These are phyloP conservation scores for Zaprionus camerounensis DNA, from an alignment of 1,140 invertebrate genomes.

Conservation along the genomic window DNA sequence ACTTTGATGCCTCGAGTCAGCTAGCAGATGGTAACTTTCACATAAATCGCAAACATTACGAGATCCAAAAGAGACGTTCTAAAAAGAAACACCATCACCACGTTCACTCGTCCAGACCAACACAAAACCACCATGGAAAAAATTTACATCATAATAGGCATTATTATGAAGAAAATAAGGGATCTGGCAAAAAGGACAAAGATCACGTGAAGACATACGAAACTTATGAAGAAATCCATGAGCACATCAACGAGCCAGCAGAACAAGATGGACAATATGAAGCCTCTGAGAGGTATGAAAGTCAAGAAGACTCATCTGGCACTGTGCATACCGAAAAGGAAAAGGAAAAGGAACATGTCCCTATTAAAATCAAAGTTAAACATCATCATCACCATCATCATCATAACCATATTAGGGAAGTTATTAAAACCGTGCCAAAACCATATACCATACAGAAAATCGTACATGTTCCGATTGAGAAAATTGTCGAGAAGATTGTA, in stretches of 20 bases:
- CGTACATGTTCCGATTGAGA: slow-evolving; percentile 81
- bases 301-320: slow-evolving; percentile 24
- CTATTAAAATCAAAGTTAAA: slow-evolving; percentile 85
- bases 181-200: slow-evolving; percentile 11
- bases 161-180: slow-evolving; percentile 15
- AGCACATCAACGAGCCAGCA: slow-evolving; percentile 52
- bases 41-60: slow-evolving; percentile 15
- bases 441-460: slow-evolving; percentile 85
- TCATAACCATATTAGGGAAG: slow-evolving; percentile 86
- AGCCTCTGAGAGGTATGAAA: slow-evolving; percentile 47
- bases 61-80: slow-evolving; percentile 10
- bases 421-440: slow-evolving; percentile 85
- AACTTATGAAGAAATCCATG: slow-evolving; percentile 62
- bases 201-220: slow-evolving; percentile 43
- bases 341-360: slow-evolving; percentile 30
- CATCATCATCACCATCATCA: slow-evolving; percentile 88
- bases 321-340: slow-evolving; percentile 3
- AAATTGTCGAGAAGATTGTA: slow-evolving; percentile 77
- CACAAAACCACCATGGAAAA: slow-evolving; percentile 8
- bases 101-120: neutral
- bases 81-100: slow-evolving; percentile 35
- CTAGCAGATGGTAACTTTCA: neutral
- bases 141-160: slow-evolving; percentile 2
- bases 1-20: slow-evolving; percentile 8
- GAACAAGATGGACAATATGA: slow-evolving; percentile 48